phyloP scores from a whole-genome alignment of 2,113 vertebrate species.

The Odocoileus hemionus region DNA sequence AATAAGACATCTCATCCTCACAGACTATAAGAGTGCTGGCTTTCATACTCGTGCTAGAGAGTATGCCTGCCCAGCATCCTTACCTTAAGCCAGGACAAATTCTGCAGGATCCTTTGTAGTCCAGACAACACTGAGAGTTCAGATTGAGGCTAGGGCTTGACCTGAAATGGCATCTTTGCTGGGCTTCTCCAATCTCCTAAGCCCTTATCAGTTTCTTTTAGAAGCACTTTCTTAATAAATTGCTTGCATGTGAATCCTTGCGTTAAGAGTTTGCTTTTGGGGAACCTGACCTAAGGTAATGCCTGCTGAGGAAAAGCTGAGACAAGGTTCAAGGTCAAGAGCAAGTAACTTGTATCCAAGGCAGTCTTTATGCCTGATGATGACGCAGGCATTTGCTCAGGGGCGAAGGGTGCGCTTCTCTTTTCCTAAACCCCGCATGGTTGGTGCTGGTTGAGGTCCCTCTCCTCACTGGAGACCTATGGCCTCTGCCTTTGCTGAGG shows the following conservation, averaged over 20 bases:
- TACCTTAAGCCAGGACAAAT: neutral
- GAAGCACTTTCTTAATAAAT: neutral
- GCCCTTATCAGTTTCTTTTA: neutral
- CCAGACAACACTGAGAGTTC: neutral
- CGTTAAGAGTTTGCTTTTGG: neutral
- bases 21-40: neutral
- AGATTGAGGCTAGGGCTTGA: neutral
- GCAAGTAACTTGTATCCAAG: neutral
- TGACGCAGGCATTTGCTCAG: neutral
- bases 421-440: neutral
- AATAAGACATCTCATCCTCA: rapidly evolving
- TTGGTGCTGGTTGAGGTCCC: neutral
- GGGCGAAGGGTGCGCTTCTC: rapidly evolving
- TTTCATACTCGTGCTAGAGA: neutral
- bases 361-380: neutral
- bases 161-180: neutral
- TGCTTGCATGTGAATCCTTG: neutral
- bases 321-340: neutral
- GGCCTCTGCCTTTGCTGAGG: neutral
- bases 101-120: neutral
- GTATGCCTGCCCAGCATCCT: neutral
- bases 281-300: neutral
- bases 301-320: neutral
- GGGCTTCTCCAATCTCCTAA: neutral
- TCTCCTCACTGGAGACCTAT: neutral